Evolutionary conservation across 2,797 vertebrate genomes (phyloP).

Genomic region (Crocodylus rhombifer): DNA sequence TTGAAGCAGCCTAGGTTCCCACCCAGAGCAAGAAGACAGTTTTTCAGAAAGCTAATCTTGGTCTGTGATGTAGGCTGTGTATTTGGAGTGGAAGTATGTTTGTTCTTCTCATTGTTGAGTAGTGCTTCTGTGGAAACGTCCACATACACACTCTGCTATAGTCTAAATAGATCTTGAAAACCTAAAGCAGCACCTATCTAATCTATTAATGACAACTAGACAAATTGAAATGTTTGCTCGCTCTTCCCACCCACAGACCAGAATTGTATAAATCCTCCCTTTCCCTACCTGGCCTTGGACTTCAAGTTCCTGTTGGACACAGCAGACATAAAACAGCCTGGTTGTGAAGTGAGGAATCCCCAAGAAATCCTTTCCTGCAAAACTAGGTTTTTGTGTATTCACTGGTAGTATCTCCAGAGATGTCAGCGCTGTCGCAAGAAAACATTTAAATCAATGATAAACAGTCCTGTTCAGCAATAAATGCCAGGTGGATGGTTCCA

Average conservation of each 20-base stretch:
- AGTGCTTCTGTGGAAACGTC: background rate
- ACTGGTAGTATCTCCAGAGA: too few species aligned
- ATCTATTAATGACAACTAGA: background rate
- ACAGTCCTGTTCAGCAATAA: background rate
- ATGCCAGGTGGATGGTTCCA: background rate
- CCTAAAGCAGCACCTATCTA: slow-evolving; percentile 1
- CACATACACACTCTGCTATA: background rate
- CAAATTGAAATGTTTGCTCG: too few species aligned
- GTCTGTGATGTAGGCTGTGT: background rate
- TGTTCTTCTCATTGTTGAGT: background rate
- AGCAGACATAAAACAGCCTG: too few species aligned
- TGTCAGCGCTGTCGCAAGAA: background rate
- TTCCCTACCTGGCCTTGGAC: too few species aligned
- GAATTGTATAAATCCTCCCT: too few species aligned
- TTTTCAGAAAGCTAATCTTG: background rate
- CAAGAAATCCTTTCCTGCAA: too few species aligned
- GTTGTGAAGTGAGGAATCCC: too few species aligned
- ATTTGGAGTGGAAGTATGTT: slow-evolving; percentile 22
- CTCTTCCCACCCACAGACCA: too few species aligned
- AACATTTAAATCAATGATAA: background rate
- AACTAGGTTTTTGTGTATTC: too few species aligned
- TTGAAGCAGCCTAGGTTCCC: slow-evolving; percentile 27
- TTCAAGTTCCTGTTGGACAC: too few species aligned
- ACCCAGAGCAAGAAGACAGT: background rate
- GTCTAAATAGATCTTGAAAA: background rate